A percentile compares a stretch with the other conserved stretches of the same genome.
Conservation (phyloP, 2,888 invertebrate species). For the Xanthia icteritia region DNA sequence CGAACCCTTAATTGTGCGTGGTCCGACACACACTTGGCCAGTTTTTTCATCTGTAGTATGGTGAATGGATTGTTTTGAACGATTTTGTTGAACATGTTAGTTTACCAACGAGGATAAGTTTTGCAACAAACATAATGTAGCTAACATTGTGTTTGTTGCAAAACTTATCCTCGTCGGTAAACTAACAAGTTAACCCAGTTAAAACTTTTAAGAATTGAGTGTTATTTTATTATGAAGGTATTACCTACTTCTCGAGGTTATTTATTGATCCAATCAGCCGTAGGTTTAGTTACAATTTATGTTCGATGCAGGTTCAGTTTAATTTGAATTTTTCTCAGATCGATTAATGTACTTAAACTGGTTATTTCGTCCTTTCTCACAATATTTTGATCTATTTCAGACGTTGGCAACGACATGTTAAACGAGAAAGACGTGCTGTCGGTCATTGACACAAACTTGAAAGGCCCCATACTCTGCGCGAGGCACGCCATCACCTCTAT, state of each 20-base stretch:
- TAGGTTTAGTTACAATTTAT: neutral
- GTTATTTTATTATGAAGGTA: neutral
- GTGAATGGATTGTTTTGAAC: neutral
- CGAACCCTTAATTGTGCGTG: too few relatives aligned
- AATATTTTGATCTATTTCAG: slow-evolving; percentile 56
- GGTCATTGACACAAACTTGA: slow-evolving; percentile 83
- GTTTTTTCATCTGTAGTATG: too few relatives aligned
- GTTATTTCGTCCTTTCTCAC: neutral
- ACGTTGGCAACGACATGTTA: slow-evolving; percentile 66
- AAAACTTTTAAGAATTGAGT: slow-evolving; percentile 3
- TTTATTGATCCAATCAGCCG: neutral
- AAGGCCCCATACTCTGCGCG: slow-evolving; percentile 84
- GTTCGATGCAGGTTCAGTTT: too few relatives aligned
- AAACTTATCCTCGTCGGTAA: too few relatives aligned
- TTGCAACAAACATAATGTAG: neutral
- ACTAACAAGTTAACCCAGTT: too few relatives aligned
- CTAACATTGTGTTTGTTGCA: too few relatives aligned
- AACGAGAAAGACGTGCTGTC: slow-evolving; percentile 66
- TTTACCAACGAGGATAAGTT: neutral
- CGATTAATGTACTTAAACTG: too few relatives aligned
- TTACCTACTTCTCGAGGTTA: neutral
- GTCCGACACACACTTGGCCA: too few relatives aligned
- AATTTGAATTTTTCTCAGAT: neutral
- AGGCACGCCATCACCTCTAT: slow-evolving; percentile 85
- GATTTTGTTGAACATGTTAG: neutral